Percentiles rank a stretch among this genome's conserved stretches.
Evolutionary conservation across 1,140 invertebrate genomes (phyloP).

Genomic region (Ericerus pela): DNA sequence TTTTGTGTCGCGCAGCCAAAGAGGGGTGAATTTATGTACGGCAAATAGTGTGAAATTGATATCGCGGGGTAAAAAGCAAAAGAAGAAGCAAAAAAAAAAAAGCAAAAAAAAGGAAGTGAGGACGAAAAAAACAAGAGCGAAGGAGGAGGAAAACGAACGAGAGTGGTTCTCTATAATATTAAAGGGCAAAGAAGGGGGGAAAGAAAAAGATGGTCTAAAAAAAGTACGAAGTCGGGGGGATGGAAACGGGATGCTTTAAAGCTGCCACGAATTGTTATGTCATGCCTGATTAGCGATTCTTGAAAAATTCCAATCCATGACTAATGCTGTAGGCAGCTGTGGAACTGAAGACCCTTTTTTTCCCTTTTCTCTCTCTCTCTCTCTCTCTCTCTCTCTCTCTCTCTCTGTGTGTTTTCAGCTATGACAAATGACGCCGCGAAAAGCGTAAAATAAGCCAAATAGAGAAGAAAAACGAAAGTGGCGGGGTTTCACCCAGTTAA

Average conservation of each 20-base stretch:
- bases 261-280: slow-evolving; percentile 4
- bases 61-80: not conserved
- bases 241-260: not conserved
- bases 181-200: not conserved
- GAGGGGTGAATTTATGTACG: not conserved
- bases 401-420: too few species aligned
- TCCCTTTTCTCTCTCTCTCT: not conserved
- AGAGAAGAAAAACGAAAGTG: not conserved
- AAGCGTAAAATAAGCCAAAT: slow-evolving; percentile 8
- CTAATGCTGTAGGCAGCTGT: slow-evolving; percentile 6
- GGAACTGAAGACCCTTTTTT: slow-evolving; percentile 1
- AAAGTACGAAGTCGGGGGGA: too few species aligned
- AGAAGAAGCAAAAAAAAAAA: not conserved
- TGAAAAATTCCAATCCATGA: slow-evolving; percentile 10
- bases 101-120: not conserved
- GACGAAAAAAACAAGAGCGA: not conserved
- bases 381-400: not conserved
- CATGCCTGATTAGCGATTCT: slow-evolving; percentile 10
- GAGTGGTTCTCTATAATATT: too few species aligned
- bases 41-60: slow-evolving; percentile 5
- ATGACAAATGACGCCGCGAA: slow-evolving; percentile 8
- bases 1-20: not conserved
- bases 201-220: not conserved
- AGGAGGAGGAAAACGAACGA: too few species aligned
- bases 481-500: not conserved